Evolutionary conservation across 2,113 vertebrate genomes (phyloP).

Genomic region (Silurus meridionalis): DNA sequence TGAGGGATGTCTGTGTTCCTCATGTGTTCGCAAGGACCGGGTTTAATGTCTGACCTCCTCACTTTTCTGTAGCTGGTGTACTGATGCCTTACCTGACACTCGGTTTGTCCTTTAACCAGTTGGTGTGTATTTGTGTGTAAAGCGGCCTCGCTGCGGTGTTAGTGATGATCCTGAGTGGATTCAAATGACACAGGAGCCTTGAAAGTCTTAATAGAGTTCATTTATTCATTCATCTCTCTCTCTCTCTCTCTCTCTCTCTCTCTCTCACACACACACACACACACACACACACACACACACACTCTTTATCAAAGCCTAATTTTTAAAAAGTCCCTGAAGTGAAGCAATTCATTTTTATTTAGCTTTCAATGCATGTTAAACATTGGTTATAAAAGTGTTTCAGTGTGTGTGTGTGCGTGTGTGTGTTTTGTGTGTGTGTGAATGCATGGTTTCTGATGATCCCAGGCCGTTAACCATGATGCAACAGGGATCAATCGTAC

Average conservation of each 20-base stretch:
- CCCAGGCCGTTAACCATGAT: conserved; percentile 62
- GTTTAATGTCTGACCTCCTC: background rate
- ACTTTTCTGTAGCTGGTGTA: background rate
- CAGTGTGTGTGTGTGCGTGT: conserved; percentile 7
- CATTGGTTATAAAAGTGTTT: conserved; percentile 21
- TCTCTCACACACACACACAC: background rate
- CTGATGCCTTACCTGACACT: background rate
- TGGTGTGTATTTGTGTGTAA: conserved; percentile 60
- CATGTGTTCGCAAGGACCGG: background rate
- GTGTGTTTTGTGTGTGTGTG: conserved; percentile 23
- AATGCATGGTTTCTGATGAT: conserved; percentile 10
- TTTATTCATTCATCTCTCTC: conserved; percentile 6
- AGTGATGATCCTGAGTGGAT: conserved; percentile 44
- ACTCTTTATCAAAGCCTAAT: background rate
- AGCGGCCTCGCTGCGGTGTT: conserved; percentile 52
- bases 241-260: conserved; percentile 5
- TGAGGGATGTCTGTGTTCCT: background rate
- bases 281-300: background rate
- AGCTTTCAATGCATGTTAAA: conserved; percentile 43
- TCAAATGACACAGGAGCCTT: conserved; percentile 40
- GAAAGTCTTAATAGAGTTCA: conserved; percentile 40
- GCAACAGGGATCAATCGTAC: conserved; percentile 59
- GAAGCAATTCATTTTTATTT: conserved; percentile 33
- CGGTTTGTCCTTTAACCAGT: background rate
- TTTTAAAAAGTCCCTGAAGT: conserved; percentile 46